Conservation (phyloP, 2,113 vertebrate species). For the Syngnathus scovelli region DNA sequence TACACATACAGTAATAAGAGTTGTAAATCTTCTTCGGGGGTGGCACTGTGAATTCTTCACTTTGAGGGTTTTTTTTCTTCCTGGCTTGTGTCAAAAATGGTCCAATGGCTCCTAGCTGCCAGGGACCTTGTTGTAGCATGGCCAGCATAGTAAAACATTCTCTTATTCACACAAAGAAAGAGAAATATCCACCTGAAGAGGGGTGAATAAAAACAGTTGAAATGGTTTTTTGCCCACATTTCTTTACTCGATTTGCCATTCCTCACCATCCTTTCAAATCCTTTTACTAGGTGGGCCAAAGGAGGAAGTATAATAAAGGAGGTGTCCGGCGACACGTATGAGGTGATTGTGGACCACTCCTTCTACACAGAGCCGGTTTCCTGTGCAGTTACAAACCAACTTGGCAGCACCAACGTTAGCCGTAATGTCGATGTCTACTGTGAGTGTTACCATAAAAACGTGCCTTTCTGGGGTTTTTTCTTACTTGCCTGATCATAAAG, state of each 20-base stretch:
- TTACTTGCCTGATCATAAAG: neutral
- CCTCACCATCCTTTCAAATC: slow-evolving; percentile 20
- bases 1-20: slow-evolving; percentile 42
- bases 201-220: slow-evolving; percentile 28
- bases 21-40: neutral
- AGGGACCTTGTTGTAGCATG: slow-evolving; percentile 56
- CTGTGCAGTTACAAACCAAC: slow-evolving; percentile 92
- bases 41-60: slow-evolving; percentile 59
- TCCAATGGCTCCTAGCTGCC: slow-evolving; percentile 55
- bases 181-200: slow-evolving; percentile 27
- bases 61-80: slow-evolving; percentile 17
- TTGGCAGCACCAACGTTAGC: slow-evolving; percentile 97
- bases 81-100: slow-evolving; percentile 54
- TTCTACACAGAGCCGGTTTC: slow-evolving; percentile 94
- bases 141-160: slow-evolving; percentile 19
- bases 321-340: slow-evolving; percentile 85
- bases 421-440: slow-evolving; percentile 95
- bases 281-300: slow-evolving; percentile 87
- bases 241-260: slow-evolving; percentile 18
- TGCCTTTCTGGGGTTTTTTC: neutral
- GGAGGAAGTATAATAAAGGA: slow-evolving; percentile 89
- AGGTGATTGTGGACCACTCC: slow-evolving; percentile 89
- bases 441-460: slow-evolving; percentile 65
- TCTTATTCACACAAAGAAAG: slow-evolving; percentile 56
- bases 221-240: slow-evolving; percentile 26